Evolutionary conservation across 2,888 invertebrate species (phyloP).

Genomic region (Alcis repandata): DNA sequence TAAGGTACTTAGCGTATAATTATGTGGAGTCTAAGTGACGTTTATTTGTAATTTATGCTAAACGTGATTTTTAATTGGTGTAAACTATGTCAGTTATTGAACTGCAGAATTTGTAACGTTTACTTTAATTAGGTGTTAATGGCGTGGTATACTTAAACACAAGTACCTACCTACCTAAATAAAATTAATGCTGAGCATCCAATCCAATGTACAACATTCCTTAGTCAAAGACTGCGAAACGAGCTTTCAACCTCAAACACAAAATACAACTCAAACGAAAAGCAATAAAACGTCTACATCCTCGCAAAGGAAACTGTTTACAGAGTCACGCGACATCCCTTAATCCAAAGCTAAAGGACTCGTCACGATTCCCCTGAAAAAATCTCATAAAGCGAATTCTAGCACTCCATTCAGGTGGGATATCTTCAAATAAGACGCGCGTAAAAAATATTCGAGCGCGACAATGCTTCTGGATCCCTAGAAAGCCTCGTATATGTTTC

Average conservation of each 20-base stretch:
- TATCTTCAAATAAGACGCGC: conserved; percentile 79
- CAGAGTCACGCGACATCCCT: conserved; percentile 67
- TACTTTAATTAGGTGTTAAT: too few relatives aligned
- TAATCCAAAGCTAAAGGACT: conserved; percentile 72
- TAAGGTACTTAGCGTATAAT: too few relatives aligned
- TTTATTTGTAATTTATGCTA: too few relatives aligned
- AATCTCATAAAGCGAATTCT: conserved; percentile 84
- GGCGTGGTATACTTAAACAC: too few relatives aligned
- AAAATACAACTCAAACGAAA: conserved; percentile 50
- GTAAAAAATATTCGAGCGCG: conserved; percentile 80
- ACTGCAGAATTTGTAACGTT: too few relatives aligned
- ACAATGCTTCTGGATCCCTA: conserved; percentile 79
- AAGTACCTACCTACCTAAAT: too few relatives aligned
- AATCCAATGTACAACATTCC: conserved; percentile 30
- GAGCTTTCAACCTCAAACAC: conserved; percentile 46
- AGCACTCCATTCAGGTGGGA: conserved; percentile 83
- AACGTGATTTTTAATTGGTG: too few relatives aligned
- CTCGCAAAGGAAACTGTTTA: conserved; percentile 68
- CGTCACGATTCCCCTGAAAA: conserved; percentile 55
- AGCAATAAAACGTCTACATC: conserved; percentile 60
- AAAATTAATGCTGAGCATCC: neutral
- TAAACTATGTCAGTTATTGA: too few relatives aligned
- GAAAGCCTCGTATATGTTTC: conserved; percentile 86
- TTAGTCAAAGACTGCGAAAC: conserved; percentile 30
- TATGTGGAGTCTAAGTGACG: too few relatives aligned